Evolutionary conservation across 2,113 vertebrate species (phyloP), one percentile per base, ranked within the genome.

Genomic region (Cheirogaleus medius): DNA sequence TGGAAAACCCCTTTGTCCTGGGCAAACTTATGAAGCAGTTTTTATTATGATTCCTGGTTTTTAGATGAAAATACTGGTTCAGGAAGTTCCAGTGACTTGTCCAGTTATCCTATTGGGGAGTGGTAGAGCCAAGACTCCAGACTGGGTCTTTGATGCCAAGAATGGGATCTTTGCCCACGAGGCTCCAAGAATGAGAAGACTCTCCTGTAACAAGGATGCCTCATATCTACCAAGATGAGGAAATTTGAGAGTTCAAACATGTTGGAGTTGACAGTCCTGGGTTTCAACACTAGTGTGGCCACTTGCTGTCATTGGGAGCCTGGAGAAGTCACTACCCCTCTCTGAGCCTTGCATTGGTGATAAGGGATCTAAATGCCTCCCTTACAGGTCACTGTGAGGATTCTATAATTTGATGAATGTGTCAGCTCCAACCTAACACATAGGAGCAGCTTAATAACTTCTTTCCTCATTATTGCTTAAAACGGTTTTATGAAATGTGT

Each of bases 401-500:
- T 52, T 60, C 32, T n/a, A 12, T 37, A 69, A 86, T 47, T 7
- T 25, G 29, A 23, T 58, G 32, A 76, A 68, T 71, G 84, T n/a
- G 92, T 42, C 44, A 86, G 34, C 3, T 21, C 8, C 5, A 54
- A 44, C n/a, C 58, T 78, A 13, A 39, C 3, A 21, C 11, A 25
- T 27, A 52, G 18, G 13, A 18, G 9, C 6, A 93, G 44, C 17
- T 49, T 64, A 34, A 15, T 23, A 82, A 69, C 11, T 69, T 8
- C n/a, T 81, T 88, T 42, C 32, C 8, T 74, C 64, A n/a, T 63
- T 76, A 58, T 92, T 9, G 47, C 39, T 64, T 47, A 89, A 81
- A 90, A 8, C 8, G 42, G 1, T 64, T 49, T 84, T 56, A 21
- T 47, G 15, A 66, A 39, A 82, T 52, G 17, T 6, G 8, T 6